Evolutionary conservation across 2,797 vertebrate genomes (phyloP), one percentile per base, ranked within the genome.

Genomic region (Antennarius maculatus): DNA sequence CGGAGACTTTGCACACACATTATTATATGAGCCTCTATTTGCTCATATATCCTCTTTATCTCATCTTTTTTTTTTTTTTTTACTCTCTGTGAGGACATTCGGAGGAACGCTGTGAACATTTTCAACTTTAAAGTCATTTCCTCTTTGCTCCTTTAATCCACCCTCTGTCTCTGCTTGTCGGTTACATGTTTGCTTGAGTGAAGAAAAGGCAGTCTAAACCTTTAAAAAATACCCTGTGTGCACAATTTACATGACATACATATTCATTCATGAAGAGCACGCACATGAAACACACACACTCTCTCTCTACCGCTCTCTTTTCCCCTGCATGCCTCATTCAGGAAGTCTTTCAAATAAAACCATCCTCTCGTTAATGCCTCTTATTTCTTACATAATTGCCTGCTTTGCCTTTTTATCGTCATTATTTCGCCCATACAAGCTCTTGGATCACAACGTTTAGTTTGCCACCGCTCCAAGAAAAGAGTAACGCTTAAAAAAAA

Each of bases 191-290:
- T 88, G 88, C 86, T 83, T 86, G 80, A 88, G 83, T 82, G 80
- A 85, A 82, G 74, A 88, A 85, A 23, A 87, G 88, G 86, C 88
- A 85, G 77, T 72, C 59, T 18, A 43, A 67, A 75, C 72, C 77
- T 83, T 88, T 67, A 57, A 82, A 82, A 75, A 80, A 63, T 84
- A 76, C 55, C 79, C 61, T 54, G 71, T 79, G 73, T 82, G 79
- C 71, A 48, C 69, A 68, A 88, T 89, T 88, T 87, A 86, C 87
- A 88, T 89, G 76, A 85, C 87, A 85, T 89, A 71, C 84, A 87
- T 87, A 85, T 88, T 86, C 71, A 88, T 86, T 69, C 69, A 34
- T 60, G 71, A 76, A 80, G 74, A 59, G 76, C 76, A 48, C 69
- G 69, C 72, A 57, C 78, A 78, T 5, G 0, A 71, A 77, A 66